Evolutionary conservation across 2,113 vertebrate genomes (phyloP).

Genomic region (Mobula birostris): DNA sequence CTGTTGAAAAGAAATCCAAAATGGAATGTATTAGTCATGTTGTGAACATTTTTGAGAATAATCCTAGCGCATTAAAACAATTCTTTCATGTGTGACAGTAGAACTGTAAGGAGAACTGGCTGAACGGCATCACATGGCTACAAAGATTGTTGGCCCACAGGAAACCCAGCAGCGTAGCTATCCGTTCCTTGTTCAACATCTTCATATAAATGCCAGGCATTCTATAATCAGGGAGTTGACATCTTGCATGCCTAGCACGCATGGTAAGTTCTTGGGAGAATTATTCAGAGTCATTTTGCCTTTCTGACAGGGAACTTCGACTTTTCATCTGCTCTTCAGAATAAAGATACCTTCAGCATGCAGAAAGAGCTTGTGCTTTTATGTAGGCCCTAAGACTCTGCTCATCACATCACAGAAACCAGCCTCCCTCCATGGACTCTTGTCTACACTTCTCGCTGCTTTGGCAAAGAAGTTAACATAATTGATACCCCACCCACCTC

Average conservation of each 20-base stretch:
- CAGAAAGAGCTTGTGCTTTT: background rate
- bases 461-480: too few species aligned
- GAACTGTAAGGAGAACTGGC: background rate
- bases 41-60: background rate
- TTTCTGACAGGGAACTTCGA: background rate
- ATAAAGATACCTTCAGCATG: background rate
- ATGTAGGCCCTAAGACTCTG: too few species aligned
- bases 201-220: background rate
- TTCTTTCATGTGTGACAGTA: background rate
- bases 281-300: background rate
- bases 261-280: background rate
- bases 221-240: background rate
- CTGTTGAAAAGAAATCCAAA: background rate
- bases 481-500: too few species aligned
- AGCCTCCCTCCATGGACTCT: too few species aligned
- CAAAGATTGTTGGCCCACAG: background rate
- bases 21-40: background rate
- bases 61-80: background rate
- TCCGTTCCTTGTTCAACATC: background rate
- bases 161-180: background rate
- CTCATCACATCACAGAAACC: too few species aligned
- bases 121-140: background rate
- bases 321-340: background rate
- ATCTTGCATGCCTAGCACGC: background rate
- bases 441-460: too few species aligned